These are phyloP conservation scores for Rhamnusium bicolor DNA, from an alignment of 2,888 invertebrate genomes.

Conservation along the genomic window DNA sequence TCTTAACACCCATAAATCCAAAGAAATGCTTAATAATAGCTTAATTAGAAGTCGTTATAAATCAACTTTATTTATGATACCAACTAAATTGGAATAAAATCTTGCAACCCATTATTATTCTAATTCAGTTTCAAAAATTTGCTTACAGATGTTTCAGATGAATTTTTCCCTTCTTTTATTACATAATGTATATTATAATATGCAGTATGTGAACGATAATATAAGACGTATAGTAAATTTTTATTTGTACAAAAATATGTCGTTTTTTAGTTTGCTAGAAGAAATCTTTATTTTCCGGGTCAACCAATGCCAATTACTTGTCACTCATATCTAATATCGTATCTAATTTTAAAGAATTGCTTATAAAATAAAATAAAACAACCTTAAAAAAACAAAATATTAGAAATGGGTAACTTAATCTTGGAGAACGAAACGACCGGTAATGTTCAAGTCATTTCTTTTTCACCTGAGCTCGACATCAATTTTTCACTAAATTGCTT, in stretches of 20 bases:
- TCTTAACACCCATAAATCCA: constrained; percentile 7
- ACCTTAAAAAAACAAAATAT: too few relatives aligned
- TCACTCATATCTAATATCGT: too few relatives aligned
- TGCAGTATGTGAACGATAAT: too few relatives aligned
- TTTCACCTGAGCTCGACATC: background rate
- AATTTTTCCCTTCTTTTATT: background rate
- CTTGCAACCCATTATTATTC: constrained; percentile 10
- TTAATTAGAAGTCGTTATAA: constrained; percentile 30
- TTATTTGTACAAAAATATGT: too few relatives aligned
- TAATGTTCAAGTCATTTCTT: constrained; percentile 7
- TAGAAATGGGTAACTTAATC: background rate
- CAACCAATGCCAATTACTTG: too few relatives aligned
- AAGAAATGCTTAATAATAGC: constrained; percentile 23
- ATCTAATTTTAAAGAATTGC: too few relatives aligned
- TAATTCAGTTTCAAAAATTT: constrained; percentile 11
- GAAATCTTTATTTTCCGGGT: too few relatives aligned
- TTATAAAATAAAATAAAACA: too few relatives aligned
- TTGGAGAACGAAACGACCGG: background rate
- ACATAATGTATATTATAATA: too few relatives aligned
- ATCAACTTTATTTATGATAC: constrained; percentile 18
- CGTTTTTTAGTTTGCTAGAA: too few relatives aligned
- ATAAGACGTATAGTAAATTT: background rate
- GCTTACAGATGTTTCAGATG: background rate
- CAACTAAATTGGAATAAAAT: constrained; percentile 11
- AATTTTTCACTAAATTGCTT: constrained; percentile 16